phyloP scores from a whole-genome alignment of 1,140 invertebrate species.

The Neodiprion pinetum region DNA sequence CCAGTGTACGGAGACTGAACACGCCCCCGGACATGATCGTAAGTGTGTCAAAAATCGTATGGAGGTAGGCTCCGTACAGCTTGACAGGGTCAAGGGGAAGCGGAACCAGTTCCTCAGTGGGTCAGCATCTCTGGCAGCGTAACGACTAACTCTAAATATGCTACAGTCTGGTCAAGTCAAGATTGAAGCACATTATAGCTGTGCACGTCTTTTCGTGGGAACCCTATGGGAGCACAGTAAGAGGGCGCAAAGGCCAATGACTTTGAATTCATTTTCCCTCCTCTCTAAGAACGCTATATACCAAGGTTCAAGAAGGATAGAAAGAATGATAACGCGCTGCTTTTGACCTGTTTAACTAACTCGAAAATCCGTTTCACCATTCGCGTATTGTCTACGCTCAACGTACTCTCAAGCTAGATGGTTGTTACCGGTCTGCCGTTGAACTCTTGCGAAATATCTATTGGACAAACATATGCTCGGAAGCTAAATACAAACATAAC shows the following conservation, averaged over 20 bases:
- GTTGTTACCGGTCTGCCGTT: too few species aligned
- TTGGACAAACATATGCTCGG: too few species aligned
- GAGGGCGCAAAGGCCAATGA: not conserved
- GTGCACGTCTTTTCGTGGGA: not conserved
- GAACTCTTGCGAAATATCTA: too few species aligned
- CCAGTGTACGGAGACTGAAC: not conserved
- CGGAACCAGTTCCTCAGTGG: constrained; percentile 61
- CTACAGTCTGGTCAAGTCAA: not conserved
- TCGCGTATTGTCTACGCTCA: too few species aligned
- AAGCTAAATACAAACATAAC: too few species aligned
- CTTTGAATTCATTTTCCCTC: not conserved
- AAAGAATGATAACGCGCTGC: too few species aligned
- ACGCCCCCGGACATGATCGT: constrained; percentile 29
- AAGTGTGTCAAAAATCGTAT: constrained; percentile 60
- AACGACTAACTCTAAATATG: constrained; percentile 5
- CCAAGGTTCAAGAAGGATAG: too few species aligned
- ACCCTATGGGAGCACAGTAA: not conserved
- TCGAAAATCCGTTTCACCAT: too few species aligned
- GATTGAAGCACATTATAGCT: not conserved
- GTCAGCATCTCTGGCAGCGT: constrained; percentile 52
- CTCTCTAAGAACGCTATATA: not conserved
- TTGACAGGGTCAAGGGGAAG: constrained; percentile 45
- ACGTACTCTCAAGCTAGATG: too few species aligned
- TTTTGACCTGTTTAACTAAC: too few species aligned
- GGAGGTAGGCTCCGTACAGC: constrained; percentile 17